phyloP scores from a whole-genome alignment of 1,140 invertebrate genomes.

The Aethina tumida region DNA sequence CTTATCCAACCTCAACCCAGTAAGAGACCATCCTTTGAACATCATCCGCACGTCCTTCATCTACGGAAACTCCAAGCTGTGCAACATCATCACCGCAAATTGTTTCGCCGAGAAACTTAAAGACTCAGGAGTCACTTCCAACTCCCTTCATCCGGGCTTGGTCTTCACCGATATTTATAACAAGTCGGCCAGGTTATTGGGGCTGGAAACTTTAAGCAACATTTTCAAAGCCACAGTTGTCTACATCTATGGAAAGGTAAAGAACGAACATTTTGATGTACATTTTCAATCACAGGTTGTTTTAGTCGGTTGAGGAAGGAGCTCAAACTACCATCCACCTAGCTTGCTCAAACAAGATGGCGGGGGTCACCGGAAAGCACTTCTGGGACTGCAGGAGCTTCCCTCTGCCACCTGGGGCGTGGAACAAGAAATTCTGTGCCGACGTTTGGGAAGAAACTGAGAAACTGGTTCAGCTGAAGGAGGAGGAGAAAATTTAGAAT shows the following conservation, averaged over 20 bases:
- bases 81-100: constrained; percentile 29
- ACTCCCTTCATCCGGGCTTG: constrained; percentile 44
- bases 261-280: too few relatives aligned
- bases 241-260: constrained; percentile 23
- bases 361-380: constrained; percentile 52
- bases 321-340: constrained; percentile 55
- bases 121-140: constrained; percentile 36
- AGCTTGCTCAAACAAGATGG: constrained; percentile 48
- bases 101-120: constrained; percentile 29
- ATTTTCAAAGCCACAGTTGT: constrained; percentile 15
- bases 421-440: constrained; percentile 25
- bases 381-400: constrained; percentile 47
- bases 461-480: constrained; percentile 20
- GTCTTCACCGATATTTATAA: constrained; percentile 38
- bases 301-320: constrained; percentile 47
- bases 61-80: constrained; percentile 31
- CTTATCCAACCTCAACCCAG: constrained; percentile 25
- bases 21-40: constrained; percentile 17
- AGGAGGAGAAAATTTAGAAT: constrained; percentile 22
- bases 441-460: constrained; percentile 28
- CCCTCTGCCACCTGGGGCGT: constrained; percentile 22
- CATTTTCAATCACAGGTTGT: too few relatives aligned
- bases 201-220: constrained; percentile 17
- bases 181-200: constrained; percentile 18
- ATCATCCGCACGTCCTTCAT: constrained; percentile 19